Evolutionary conservation across 1,140 invertebrate genomes (phyloP).

Genomic region (Centruroides sculpturatus): DNA sequence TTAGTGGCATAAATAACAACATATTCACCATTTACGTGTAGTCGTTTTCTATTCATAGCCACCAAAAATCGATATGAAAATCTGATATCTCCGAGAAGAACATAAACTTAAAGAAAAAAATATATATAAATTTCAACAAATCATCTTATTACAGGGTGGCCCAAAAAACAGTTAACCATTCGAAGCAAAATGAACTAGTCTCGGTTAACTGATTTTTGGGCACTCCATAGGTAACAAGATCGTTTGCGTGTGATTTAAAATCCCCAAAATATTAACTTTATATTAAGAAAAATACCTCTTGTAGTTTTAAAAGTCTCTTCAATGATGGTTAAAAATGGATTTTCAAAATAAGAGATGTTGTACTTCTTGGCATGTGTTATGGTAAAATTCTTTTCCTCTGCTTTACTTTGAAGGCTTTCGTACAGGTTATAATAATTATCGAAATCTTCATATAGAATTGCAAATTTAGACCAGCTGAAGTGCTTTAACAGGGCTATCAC

Average conservation of each 20-base stretch:
- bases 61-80: too few species aligned
- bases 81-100: too few species aligned
- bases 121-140: constrained; percentile 14
- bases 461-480: constrained; percentile 87
- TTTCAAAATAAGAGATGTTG: constrained; percentile 32
- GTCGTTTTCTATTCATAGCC: too few species aligned
- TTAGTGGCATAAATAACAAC: too few species aligned
- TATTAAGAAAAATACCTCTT: not conserved
- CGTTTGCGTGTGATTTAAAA: too few species aligned
- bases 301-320: not conserved
- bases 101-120: too few species aligned
- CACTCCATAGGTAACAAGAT: too few species aligned
- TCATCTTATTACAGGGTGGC: not conserved
- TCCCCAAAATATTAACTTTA: not conserved
- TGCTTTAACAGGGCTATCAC: constrained; percentile 74
- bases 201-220: too few species aligned
- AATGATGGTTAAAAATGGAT: not conserved
- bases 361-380: constrained; percentile 37
- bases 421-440: constrained; percentile 38
- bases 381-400: constrained; percentile 46
- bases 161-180: too few species aligned
- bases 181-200: too few species aligned
- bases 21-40: too few species aligned
- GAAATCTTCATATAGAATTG: constrained; percentile 67
- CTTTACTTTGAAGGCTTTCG: constrained; percentile 40